Evolutionary conservation across 2,888 invertebrate species (phyloP), one percentile per base, ranked within the genome.

Genomic region (Brachypalpus laphriformis): DNA sequence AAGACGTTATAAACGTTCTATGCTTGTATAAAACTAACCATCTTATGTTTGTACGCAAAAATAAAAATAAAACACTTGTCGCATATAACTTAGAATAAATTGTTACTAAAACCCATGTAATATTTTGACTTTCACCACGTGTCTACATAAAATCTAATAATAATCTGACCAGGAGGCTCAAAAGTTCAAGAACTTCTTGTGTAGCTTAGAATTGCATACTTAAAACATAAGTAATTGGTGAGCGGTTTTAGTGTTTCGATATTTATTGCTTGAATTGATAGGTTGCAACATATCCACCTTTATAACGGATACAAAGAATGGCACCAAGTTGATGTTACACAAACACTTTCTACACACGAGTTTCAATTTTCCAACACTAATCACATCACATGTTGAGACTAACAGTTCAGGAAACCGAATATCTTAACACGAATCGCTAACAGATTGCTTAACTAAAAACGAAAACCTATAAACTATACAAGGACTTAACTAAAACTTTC

Each of bases 1-100:
- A 83, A 63, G 57, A 49, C 68, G 63, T 74, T 70, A 14, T 59
- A 74, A 78, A 74, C 74, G 63, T 56, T 68, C 61, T 68, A 78
- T 61, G 56, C 78, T 78, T 83, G 82, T 68, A 56, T 68, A 68
- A 61, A 34, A 34, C 68, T 45, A 51, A 49, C 51, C 63, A 42
- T 37, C 63, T 54, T 61, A 31, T 77, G 45, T 68, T 66, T 42
- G 42, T 49, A 75, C 54, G 49, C 18, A 65, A 56, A n/a, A 59
- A 22, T 22, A 31, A 40, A 47, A 9, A 1, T 18, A 70, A n/a
- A 18, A 31, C 40, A 45, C 51, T 45, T 66, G 72, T 82, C 70
- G 45, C 65, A 72, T 63, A 57, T 66, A 78, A 74, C 61, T 42
- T 78, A 74, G 66, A 66, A 61, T 77, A 66, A 57, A 82, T 82